Evolutionary conservation across 2,113 vertebrate genomes (phyloP), one percentile per base, ranked within the genome.

Genomic region (Oncorhynchus tshawytscha): DNA sequence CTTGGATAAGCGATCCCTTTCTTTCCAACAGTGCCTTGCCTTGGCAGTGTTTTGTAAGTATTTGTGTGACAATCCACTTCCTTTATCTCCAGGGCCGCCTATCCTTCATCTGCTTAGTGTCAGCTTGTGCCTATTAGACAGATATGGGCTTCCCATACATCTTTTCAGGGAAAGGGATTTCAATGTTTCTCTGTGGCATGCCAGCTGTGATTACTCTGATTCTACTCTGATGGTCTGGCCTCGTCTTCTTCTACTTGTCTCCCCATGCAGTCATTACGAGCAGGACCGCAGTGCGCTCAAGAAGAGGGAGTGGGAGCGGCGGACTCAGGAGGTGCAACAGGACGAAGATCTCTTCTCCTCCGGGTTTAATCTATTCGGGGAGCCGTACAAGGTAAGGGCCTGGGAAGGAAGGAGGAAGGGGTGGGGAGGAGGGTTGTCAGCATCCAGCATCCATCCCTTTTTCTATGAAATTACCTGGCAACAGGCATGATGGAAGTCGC

Each of bases 341-440:
- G 97, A 99, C 93, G 97, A 99, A 34, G 96, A 98, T 90, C 93
- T 99, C 74, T 98, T 99, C 92, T 96, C 97, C 68, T 96, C 96
- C 77, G 96, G 97, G 86, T 99, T 99, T 94, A 98, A 98, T 93
- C 95, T 99, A 86, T 99, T 99, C 81, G 97, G 97, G 82, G 97
- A 99, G 80, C 97, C 97, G 51, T 99, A 99, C 87, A 99, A 99
- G 95, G 97, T 99, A 94, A 89, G 79, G 16, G 7, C 9, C 39
- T 13, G 9, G 34, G 68, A 22, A 25, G 4, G 5, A n/a, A 20
- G 31, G 34, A 22, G 31, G 29, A 39, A 25, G n/a, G 80, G 85
- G 83, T 6, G 5, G 62, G 11, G 25, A 66, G 64, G 64, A 31
- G 25, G 66, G 59, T 16, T 9, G 59, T 22, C 59, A 62, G n/a